Evolutionary conservation across 2,113 vertebrate species (phyloP).

Genomic region (Oceanodroma tethys): DNA sequence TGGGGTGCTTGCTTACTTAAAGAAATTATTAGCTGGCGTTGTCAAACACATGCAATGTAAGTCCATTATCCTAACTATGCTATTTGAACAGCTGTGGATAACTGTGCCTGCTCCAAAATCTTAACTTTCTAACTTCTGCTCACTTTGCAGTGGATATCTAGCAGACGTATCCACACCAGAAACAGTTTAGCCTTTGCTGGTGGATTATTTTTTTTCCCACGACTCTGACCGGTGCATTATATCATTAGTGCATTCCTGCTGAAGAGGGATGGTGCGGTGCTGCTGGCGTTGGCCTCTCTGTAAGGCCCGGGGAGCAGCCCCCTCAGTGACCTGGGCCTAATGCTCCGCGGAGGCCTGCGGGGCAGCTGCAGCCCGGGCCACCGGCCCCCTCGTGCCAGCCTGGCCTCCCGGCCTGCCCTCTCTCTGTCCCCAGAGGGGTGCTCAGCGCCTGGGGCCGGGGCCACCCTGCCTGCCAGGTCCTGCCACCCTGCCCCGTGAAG

Average conservation of each 20-base stretch:
- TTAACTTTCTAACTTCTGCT: background rate
- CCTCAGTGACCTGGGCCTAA: background rate
- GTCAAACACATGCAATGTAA: background rate
- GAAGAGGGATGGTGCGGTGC: too few relatives aligned
- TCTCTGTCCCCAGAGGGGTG: background rate
- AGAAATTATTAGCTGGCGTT: background rate
- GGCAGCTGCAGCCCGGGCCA: background rate
- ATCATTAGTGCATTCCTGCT: background rate
- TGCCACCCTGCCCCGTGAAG: fast-evolving
- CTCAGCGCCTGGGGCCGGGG: background rate
- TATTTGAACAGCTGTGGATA: background rate
- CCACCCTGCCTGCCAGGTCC: background rate
- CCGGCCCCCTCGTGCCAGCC: background rate
- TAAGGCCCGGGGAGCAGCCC: background rate
- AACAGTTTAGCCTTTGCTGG: background rate
- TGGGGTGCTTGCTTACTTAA: background rate
- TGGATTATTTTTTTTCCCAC: background rate
- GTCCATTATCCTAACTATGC: background rate
- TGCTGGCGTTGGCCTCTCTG: background rate
- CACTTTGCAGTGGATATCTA: background rate
- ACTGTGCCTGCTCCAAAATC: background rate
- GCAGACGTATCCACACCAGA: background rate
- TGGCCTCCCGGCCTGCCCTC: background rate
- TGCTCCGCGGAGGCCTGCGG: background rate
- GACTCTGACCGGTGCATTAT: background rate